A percentile compares a stretch with the other conserved stretches of the same genome.
Conservation (phyloP, 2,888 invertebrate genomes). For the Stratiomys singularior region DNA sequence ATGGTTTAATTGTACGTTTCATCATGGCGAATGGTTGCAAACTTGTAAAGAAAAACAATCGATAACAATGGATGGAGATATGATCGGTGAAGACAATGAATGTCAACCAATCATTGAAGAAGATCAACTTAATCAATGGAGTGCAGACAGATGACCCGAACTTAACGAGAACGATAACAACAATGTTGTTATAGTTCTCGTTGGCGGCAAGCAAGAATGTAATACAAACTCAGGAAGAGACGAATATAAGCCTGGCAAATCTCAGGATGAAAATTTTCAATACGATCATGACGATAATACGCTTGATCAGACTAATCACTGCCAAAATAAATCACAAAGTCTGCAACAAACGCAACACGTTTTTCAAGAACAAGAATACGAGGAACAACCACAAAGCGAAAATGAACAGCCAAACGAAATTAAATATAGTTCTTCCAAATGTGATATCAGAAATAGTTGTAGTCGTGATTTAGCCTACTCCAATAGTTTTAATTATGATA, state of each 20-base stretch:
- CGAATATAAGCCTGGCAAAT: conserved; percentile 52
- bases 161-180: conserved; percentile 53
- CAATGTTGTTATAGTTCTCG: conserved; percentile 54
- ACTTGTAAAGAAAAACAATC: conserved; percentile 30
- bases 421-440: conserved; percentile 37
- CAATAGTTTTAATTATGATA: conserved; percentile 64
- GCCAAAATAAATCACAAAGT: conserved; percentile 31
- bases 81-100: conserved; percentile 59
- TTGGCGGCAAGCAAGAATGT: conserved; percentile 55
- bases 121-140: conserved; percentile 54
- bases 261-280: conserved; percentile 51
- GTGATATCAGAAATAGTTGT: conserved; percentile 45
- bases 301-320: neutral
- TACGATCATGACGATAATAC: neutral
- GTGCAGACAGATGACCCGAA: conserved; percentile 55
- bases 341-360: conserved; percentile 13
- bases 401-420: conserved; percentile 16
- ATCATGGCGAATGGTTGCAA: neutral
- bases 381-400: conserved; percentile 1
- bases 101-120: conserved; percentile 62
- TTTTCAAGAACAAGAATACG: conserved; percentile 1
- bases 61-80: conserved; percentile 57
- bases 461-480: conserved; percentile 43
- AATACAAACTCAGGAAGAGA: neutral
- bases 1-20: neutral